These are phyloP conservation scores for Rhizomys pruinosus DNA, from an alignment of 2,113 vertebrate genomes.

Conservation along the genomic window DNA sequence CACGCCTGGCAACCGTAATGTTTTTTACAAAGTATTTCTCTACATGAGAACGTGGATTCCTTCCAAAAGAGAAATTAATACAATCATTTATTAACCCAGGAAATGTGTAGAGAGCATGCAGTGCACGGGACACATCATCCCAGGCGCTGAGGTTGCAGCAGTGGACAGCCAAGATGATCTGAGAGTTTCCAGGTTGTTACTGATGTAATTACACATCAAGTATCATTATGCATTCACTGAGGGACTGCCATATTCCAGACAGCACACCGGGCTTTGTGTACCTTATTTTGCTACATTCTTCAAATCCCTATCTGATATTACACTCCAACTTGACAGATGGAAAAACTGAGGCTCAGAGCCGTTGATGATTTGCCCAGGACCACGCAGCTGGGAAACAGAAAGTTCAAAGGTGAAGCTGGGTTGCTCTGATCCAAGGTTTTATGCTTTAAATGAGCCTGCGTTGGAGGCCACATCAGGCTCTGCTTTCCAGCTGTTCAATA, in stretches of 20 bases:
- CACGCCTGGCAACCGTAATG: too few species aligned
- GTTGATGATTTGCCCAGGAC: neutral
- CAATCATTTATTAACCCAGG: neutral
- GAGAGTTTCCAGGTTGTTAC: fast-evolving
- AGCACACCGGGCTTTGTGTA: neutral
- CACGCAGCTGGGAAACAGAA: neutral
- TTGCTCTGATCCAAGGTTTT: neutral
- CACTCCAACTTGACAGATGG: neutral
- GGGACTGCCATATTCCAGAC: neutral
- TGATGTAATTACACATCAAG: neutral
- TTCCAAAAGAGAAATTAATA: neutral
- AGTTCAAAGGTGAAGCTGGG: neutral
- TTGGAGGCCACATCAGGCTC: neutral
- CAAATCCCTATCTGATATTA: neutral
- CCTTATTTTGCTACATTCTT: neutral
- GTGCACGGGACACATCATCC: neutral
- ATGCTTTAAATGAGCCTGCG: neutral
- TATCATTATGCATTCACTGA: neutral
- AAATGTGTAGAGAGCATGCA: slow-evolving; percentile 6
- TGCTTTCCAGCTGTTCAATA: neutral
- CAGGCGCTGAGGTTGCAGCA: neutral
- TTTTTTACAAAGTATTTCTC: neutral
- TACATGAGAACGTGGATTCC: neutral
- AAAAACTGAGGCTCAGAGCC: neutral
- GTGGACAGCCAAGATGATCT: too few species aligned